These are phyloP conservation scores for Natrix natrix DNA, from an alignment of 2,797 vertebrate species.

Conservation along the genomic window DNA sequence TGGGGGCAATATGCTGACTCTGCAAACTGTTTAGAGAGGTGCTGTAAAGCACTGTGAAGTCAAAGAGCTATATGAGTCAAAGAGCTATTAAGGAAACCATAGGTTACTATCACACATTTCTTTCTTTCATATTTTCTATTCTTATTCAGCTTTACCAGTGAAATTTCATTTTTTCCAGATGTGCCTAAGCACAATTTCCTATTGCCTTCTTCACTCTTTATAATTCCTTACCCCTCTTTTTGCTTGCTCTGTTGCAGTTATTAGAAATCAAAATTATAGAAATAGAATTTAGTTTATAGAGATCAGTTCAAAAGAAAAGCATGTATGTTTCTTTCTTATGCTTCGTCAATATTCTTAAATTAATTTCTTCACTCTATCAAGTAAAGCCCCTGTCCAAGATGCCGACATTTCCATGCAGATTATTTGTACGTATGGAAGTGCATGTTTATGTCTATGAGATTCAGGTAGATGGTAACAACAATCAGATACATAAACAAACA, in stretches of 20 bases:
- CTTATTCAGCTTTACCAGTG: background rate
- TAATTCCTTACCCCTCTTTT: background rate
- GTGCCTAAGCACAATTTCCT: background rate
- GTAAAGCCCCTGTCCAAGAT: background rate
- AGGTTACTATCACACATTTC: background rate
- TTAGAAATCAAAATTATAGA: background rate
- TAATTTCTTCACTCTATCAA: background rate
- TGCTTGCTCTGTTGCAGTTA: background rate
- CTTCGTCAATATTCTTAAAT: background rate
- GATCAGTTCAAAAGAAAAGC: background rate
- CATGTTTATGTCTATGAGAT: background rate
- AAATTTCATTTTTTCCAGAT: background rate
- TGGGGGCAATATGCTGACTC: too few species aligned
- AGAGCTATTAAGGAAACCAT: background rate
- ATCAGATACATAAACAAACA: background rate
- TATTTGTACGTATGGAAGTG: background rate
- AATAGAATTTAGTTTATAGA: background rate
- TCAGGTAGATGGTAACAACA: background rate
- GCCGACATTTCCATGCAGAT: background rate
- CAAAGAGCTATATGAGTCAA: too few species aligned
- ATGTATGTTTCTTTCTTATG: background rate
- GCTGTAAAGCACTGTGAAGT: too few species aligned
- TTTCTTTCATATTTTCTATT: background rate
- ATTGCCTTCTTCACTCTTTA: background rate
- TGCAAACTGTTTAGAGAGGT: too few species aligned